phyloP scores from a whole-genome alignment of 2,113 vertebrate species.

The Mystacornis crossleyi region DNA sequence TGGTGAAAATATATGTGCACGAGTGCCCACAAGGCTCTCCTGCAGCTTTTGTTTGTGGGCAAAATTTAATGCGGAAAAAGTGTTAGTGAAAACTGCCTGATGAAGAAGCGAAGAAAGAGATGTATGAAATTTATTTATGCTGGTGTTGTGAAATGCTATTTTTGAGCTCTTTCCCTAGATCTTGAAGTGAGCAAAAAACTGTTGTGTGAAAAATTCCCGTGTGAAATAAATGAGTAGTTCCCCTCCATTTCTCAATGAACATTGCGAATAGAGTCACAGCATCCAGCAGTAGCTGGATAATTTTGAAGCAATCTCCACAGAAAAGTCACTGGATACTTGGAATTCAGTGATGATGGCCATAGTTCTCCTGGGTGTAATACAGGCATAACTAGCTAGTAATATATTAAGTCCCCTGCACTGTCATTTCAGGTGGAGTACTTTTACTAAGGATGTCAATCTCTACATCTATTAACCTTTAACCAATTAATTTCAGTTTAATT shows the following conservation, averaged over 20 bases:
- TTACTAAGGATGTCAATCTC: conserved; percentile 14
- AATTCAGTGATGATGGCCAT: neutral
- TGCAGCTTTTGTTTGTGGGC: neutral
- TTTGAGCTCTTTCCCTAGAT: neutral
- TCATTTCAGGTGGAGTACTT: conserved; percentile 33
- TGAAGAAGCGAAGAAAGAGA: neutral
- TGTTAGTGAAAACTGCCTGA: neutral
- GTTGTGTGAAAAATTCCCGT: neutral
- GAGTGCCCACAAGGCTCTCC: neutral
- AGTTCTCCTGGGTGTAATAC: conserved; percentile 9
- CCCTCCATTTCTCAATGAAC: neutral
- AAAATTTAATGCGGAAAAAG: neutral
- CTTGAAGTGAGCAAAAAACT: neutral
- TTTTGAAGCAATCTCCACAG: neutral
- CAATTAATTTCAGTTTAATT: conserved; percentile 52
- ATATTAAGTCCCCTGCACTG: conserved; percentile 8
- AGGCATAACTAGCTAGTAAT: neutral
- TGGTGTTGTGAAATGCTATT: neutral
- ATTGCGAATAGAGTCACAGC: neutral
- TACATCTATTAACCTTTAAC: conserved; percentile 59
- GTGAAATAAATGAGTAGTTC: neutral
- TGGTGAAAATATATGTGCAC: conserved; percentile 36
- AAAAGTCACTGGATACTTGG: neutral
- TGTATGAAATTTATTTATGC: neutral
- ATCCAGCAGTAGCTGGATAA: neutral